Evolutionary conservation across 2,888 invertebrate species (phyloP), one percentile per base, ranked within the genome.

Genomic region (Eupelmus urozonus): DNA sequence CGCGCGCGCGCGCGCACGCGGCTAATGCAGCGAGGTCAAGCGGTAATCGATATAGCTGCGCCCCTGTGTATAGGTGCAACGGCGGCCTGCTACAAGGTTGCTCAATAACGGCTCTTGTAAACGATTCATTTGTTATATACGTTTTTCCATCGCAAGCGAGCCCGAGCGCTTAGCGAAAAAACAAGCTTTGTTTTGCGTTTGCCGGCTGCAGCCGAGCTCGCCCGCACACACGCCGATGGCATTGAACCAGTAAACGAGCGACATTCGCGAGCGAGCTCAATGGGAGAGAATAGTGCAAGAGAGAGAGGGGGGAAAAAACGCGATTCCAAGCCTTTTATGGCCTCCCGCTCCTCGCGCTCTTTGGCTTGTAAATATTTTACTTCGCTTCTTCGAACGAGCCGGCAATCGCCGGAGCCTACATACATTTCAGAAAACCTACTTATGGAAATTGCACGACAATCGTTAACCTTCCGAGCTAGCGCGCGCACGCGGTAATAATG

Each of bases 221-320:
- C n/a, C n/a, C n/a, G n/a, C n/a, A n/a, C n/a, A n/a, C n/a, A n/a
- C n/a, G n/a, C n/a, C 34, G 16, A 11, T 71, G 71, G 71, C 71
- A 71, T 71, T 71, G 71, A 71, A 71, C 60, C 29, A 71, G 49
- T 62, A 51, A 53, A 66, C 66, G 66, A 53, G 34, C 23, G 53
- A 16, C 53, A 53, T 53, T 66, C 34, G 66, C 13, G 3, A 2
- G 18, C 51, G 3, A 2, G 18, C 51, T 20, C 66, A 29, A 29
- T 59, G 66, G 53, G 18, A 20, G 49, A 5, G 20, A 29, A 45
- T 34, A 34, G 5, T 5, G 55, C n/a, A n/a, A n/a, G n/a, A n/a
- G n/a, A n/a, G n/a, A n/a, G n/a, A n/a, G n/a, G n/a, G n/a, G n/a
- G n/a, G n/a, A n/a, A n/a, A n/a, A n/a, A n/a, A n/a, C 5, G 34